Evolutionary conservation across 2,797 vertebrate species (phyloP).

Genomic region (Erethizon dorsatum): DNA sequence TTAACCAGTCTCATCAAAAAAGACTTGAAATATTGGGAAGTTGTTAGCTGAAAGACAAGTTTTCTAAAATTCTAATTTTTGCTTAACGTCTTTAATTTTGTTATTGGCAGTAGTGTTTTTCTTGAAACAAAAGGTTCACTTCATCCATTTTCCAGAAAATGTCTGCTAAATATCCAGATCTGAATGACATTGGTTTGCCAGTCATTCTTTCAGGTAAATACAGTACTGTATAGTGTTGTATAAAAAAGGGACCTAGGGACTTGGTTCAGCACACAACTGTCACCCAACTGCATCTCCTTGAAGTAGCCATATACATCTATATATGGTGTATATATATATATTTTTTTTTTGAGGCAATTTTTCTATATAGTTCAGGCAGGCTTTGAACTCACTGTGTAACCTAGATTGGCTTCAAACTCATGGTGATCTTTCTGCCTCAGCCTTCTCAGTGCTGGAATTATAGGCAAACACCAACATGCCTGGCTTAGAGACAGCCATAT

Average conservation of each 20-base stretch:
- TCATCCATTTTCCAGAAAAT: not conserved
- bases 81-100: slow-evolving; percentile 16
- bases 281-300: not conserved
- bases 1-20: slow-evolving; percentile 46
- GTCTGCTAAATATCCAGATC: not conserved
- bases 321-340: too few relatives aligned
- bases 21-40: not conserved
- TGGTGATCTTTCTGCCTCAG: not conserved
- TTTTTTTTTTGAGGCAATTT: not conserved
- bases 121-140: slow-evolving; percentile 11
- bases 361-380: not conserved
- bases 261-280: not conserved
- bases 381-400: not conserved
- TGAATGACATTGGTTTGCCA: slow-evolving; percentile 49
- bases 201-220: slow-evolving; percentile 48
- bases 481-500: not conserved
- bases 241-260: slow-evolving; percentile 1
- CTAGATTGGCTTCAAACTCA: not conserved
- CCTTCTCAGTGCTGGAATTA: not conserved
- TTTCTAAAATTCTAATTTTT: slow-evolving; percentile 24
- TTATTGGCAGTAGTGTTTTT: slow-evolving; percentile 28
- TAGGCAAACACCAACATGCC: not conserved
- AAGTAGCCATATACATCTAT: not conserved
- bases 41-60: not conserved
- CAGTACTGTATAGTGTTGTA: not conserved